Evolutionary conservation across 2,888 invertebrate genomes (phyloP).

Genomic region (Cantharis rufa): DNA sequence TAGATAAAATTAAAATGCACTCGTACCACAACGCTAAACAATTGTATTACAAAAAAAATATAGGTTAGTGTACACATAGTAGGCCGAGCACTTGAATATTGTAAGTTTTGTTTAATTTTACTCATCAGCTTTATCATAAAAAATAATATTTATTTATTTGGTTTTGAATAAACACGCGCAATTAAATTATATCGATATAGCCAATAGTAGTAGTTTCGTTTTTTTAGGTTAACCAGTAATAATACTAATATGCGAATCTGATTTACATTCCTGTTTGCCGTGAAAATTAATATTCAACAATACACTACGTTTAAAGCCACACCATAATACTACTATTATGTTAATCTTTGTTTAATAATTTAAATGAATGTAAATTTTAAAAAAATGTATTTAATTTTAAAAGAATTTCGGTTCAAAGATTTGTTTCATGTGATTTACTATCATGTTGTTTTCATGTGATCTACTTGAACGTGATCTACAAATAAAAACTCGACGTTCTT

Average conservation of each 20-base stretch:
- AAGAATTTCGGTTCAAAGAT: too few species aligned
- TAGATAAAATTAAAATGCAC: background rate
- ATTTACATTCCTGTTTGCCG: background rate
- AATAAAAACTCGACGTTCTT: too few species aligned
- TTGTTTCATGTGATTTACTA: too few species aligned
- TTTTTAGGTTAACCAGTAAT: background rate
- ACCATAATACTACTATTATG: too few species aligned
- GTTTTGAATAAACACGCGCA: background rate
- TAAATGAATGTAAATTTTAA: too few species aligned
- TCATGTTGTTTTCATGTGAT: too few species aligned
- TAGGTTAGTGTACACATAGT: background rate
- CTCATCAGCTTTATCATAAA: background rate
- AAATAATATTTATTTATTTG: background rate
- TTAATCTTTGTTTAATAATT: too few species aligned
- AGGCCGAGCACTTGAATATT: background rate
- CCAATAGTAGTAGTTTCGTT: background rate
- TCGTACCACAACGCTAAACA: background rate
- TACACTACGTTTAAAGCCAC: too few species aligned
- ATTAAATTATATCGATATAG: background rate
- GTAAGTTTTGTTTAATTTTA: background rate
- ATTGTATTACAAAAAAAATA: background rate
- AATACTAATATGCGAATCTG: background rate
- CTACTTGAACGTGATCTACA: too few species aligned
- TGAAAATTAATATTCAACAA: too few species aligned
- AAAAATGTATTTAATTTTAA: too few species aligned